Evolutionary conservation across 2,113 vertebrate species (phyloP).

Genomic region (Megaleporinus macrocephalus): DNA sequence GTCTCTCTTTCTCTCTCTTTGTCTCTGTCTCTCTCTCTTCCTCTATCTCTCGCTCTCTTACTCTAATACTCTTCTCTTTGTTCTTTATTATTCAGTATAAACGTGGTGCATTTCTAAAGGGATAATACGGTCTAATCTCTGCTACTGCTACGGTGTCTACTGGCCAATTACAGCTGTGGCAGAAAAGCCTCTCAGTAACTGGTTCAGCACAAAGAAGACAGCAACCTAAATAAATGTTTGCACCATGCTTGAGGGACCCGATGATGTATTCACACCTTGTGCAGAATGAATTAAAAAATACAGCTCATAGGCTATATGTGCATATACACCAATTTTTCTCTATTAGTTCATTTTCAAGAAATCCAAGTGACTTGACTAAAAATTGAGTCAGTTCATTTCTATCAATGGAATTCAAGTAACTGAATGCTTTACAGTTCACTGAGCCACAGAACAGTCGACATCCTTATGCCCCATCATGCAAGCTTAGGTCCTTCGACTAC

Average conservation of each 20-base stretch:
- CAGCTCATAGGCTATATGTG: too few species aligned
- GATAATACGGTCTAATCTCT: conserved; percentile 20
- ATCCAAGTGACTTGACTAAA: too few species aligned
- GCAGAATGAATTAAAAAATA: neutral
- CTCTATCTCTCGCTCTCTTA: neutral
- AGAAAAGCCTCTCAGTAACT: neutral
- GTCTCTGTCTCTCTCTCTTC: neutral
- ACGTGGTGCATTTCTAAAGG: conserved; percentile 27
- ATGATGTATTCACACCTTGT: conserved; percentile 9
- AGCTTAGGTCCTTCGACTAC: too few species aligned
- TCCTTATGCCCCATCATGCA: too few species aligned
- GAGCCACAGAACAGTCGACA: too few species aligned
- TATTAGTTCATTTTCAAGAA: too few species aligned
- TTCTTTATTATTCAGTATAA: neutral
- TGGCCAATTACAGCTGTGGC: conserved; percentile 22
- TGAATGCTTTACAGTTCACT: too few species aligned
- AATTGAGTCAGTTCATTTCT: too few species aligned
- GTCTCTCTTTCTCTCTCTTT: neutral
- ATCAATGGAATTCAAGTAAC: too few species aligned
- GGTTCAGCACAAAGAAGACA: neutral
- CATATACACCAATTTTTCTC: too few species aligned
- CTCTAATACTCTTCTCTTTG: neutral
- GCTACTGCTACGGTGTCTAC: conserved; percentile 33
- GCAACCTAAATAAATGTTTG: neutral
- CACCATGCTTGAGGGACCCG: conserved; percentile 1